Evolutionary conservation across 2,888 invertebrate genomes (phyloP).

Genomic region (Cataglyphis altisquamis): DNA sequence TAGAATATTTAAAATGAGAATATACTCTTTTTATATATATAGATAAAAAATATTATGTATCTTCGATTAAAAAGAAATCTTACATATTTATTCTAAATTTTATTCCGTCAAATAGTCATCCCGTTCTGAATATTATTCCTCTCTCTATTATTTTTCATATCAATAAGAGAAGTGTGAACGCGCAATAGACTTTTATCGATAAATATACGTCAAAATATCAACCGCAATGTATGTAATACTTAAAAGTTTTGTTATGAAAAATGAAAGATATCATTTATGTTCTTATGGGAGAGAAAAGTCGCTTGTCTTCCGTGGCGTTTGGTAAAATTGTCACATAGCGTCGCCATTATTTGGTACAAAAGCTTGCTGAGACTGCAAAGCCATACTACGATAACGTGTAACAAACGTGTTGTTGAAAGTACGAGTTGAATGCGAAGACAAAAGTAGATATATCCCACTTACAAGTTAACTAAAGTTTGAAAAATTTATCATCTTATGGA

Average conservation of each 20-base stretch:
- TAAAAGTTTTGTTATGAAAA: background rate
- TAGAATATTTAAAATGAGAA: background rate
- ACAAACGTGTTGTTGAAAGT: conserved; percentile 4
- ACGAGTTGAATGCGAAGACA: background rate
- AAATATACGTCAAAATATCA: background rate
- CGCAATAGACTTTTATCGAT: background rate
- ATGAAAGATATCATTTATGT: background rate
- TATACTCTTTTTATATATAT: background rate
- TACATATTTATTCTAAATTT: background rate
- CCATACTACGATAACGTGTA: background rate
- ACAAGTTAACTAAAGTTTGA: conserved; percentile 3
- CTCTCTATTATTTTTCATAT: background rate
- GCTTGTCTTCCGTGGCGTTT: background rate
- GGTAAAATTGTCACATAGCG: background rate
- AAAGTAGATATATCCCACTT: background rate
- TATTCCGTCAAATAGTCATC: background rate
- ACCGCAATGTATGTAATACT: background rate
- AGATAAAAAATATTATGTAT: background rate
- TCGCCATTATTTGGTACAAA: background rate
- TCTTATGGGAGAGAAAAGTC: background rate
- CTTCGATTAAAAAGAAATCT: background rate
- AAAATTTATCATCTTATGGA: conserved; percentile 8
- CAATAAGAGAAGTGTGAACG: background rate
- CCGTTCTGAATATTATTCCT: background rate
- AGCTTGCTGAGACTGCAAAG: background rate